phyloP scores from a whole-genome alignment of 2,113 vertebrate species.

The Tragelaphus imberbis region DNA sequence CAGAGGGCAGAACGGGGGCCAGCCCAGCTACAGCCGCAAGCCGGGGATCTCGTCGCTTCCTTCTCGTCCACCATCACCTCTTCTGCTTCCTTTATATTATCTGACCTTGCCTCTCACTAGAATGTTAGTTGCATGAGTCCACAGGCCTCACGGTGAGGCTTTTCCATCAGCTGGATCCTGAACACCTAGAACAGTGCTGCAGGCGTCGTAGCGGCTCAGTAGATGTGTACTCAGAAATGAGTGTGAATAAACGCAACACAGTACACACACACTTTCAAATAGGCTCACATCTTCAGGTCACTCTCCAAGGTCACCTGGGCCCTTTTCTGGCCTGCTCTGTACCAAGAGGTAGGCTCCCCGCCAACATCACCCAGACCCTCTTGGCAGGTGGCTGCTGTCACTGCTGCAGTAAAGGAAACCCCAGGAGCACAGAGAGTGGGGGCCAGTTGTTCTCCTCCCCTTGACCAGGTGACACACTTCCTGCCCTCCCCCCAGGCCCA shows the following conservation, averaged over 20 bases:
- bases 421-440: background rate
- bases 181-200: too few relatives aligned
- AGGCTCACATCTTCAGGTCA: background rate
- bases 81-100: background rate
- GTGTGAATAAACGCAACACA: background rate
- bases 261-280: rapidly evolving
- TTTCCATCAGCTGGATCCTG: background rate
- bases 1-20: too few relatives aligned
- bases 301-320: rapidly evolving
- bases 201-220: rapidly evolving
- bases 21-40: background rate
- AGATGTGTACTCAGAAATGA: background rate
- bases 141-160: rapidly evolving
- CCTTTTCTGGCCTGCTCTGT: background rate
- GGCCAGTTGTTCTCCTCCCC: rapidly evolving
- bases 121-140: rapidly evolving
- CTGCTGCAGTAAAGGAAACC: background rate
- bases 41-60: background rate
- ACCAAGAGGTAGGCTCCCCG: too few relatives aligned
- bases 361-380: background rate
- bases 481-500: background rate
- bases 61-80: background rate
- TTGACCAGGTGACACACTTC: background rate
- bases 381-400: background rate
- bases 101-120: background rate